Evolutionary conservation across 2,888 invertebrate genomes (phyloP), one percentile per base, ranked within the genome.

Genomic region (Lymantria monacha): DNA sequence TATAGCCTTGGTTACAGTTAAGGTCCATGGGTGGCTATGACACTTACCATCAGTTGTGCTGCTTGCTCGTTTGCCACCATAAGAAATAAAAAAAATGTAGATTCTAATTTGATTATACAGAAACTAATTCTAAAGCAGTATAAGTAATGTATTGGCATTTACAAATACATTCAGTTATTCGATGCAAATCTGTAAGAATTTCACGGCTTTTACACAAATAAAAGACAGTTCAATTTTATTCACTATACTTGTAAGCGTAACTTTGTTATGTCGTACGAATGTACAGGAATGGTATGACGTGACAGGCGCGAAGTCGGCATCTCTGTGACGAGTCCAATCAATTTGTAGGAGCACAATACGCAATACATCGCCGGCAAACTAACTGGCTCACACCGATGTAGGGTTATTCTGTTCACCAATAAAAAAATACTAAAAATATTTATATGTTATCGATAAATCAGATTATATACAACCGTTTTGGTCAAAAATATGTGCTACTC

Each of bases 341-440:
- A 89, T 89, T 90, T 89, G 89, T 88, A 79, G 76, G 63, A 67
- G 63, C 77, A 85, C 87, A 85, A 86, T 85, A 81, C 87, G 83
- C 83, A 80, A 87, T 86, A 85, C 80, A 85, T 88, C 83, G 79
- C 75, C 70, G 64, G 61, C 67, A 65, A 74, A 76, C 78, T 83
- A 87, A 86, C 86, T 80, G 80, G 81, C 79, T 83, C 76, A 79
- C 79, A 79, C 80, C 67, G 76, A 59, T 51, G 51, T 33, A 37
- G 70, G 65, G 67, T 46, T 63, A 86, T 83, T 85, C 86, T 80
- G 57, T 42, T 42, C 30, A 30, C 9, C 9, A 3, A 7, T 10
- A 5, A 33, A 9, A 10, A 33, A 7, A 33, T 30, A 30, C n/a
- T n/a, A n/a, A n/a, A n/a, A n/a, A n/a, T n/a, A n/a, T n/a, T n/a